Evolutionary conservation across 1,140 invertebrate species (phyloP).

Genomic region (Neotoxoptera formosana): DNA sequence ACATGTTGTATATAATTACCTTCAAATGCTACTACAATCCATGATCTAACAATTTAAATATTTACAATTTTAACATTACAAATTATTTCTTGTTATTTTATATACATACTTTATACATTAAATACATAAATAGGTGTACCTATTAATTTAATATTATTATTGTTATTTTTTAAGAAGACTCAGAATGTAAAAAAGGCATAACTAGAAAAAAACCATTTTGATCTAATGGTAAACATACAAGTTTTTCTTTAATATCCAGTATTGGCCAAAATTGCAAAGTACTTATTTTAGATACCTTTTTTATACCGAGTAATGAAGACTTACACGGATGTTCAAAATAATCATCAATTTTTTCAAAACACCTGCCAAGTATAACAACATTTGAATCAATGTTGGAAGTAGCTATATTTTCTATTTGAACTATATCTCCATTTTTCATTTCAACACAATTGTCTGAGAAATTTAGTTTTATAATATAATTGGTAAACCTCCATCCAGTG

Average conservation of each 20-base stretch:
- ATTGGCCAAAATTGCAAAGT: background rate
- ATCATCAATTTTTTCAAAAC: background rate
- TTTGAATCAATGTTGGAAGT: background rate
- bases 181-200: slow-evolving; percentile 1
- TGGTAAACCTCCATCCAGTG: background rate
- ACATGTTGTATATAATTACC: background rate
- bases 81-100: background rate
- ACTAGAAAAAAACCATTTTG: background rate
- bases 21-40: background rate
- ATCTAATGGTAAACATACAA: background rate
- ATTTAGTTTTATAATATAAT: background rate
- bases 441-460: background rate
- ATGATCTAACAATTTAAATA: background rate
- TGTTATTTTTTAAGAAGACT: background rate
- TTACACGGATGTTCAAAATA: background rate
- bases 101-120: background rate
- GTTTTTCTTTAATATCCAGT: background rate
- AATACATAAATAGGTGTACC: no score
- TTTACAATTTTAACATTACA: background rate
- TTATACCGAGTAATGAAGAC: background rate
- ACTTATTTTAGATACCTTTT: slow-evolving; percentile 4
- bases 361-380: background rate
- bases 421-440: background rate
- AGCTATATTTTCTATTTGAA: background rate
- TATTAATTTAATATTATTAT: background rate